Evolutionary conservation across 1,140 invertebrate genomes (phyloP).

Genomic region (Amphibalanus amphitrite): DNA sequence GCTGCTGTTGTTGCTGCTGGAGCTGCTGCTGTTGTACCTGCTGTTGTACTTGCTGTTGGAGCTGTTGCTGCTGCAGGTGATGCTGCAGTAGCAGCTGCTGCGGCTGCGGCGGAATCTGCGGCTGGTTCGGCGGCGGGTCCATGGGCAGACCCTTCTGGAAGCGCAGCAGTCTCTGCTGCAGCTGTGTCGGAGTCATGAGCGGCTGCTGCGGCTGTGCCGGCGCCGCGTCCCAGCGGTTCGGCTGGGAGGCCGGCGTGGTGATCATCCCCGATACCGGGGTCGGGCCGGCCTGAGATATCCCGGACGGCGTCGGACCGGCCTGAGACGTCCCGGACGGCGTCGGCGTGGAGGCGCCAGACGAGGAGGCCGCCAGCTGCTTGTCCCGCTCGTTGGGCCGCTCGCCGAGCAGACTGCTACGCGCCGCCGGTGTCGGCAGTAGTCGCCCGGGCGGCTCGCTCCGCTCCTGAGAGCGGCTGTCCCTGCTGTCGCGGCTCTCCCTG

Average conservation of each 20-base stretch:
- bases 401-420: background rate
- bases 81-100: too few relatives aligned
- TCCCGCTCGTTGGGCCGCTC: background rate
- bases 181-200: background rate
- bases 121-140: too few relatives aligned
- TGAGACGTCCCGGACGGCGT: too few relatives aligned
- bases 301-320: too few relatives aligned
- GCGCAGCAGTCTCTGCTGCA: background rate
- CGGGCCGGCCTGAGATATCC: too few relatives aligned
- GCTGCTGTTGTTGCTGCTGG: too few relatives aligned
- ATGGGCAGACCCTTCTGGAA: background rate
- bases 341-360: constrained; percentile 31
- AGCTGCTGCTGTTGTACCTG: too few relatives aligned
- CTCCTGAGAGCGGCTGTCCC: background rate
- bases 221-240: background rate
- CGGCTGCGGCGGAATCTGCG: too few relatives aligned
- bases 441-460: background rate
- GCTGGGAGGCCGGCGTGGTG: background rate
- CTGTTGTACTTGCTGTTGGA: too few relatives aligned
- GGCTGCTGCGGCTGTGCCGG: too few relatives aligned
- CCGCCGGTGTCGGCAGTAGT: background rate
- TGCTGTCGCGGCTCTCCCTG: background rate
- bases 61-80: too few relatives aligned
- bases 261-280: background rate
- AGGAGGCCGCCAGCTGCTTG: constrained; percentile 23